Base-by-base conservation (phyloP, 1,140 invertebrate species). In the Pararge aegeria region DNA sequence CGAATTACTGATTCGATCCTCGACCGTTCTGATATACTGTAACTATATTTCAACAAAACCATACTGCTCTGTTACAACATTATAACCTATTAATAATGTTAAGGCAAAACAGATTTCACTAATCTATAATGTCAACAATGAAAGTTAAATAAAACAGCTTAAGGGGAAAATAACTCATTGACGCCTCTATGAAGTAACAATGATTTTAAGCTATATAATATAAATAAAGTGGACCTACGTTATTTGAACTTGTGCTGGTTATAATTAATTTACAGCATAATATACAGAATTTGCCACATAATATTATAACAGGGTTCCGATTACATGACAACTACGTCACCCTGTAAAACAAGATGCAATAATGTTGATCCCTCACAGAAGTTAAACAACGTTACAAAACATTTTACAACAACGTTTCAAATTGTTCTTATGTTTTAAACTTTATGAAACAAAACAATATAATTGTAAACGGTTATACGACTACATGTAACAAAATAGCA, bases 101-200 rank as follows among this genome's bases (percentile, higher is more conserved):
- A 89, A 89, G 86, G 84, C 86, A 87, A 89, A 85, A 89, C 83
- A 87, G 81, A 85, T 83, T 84, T 87, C 64, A 77, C 82, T 87
- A 89, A 74, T 86, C 86, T 89, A 87, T 83, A 86, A 83, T 78
- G 78, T 89, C 86, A 87, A 89, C 86, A 89, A 89, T 86, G 70
- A 81, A 79, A 79, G 78, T 86, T 85, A 89, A 89, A 85, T 86
- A 80, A 87, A 86, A 85, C 83, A 83, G 83, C 77, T 84, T 81
- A 80, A 77, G 68, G 70, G 67, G 66, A 83, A 69, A 78, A 72
- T 62, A 68, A 69, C 5, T 69, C 56, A 71, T 67, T 66, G 65
- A 60, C 64, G 66, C 66, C 61, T 74, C 70, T 58, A 77, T 51
- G 66, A 78, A 70, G 70, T 79, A 77, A 75, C 73, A 75, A 81